phyloP scores from a whole-genome alignment of 92 coral and sea anemone genomes.

The Epizoanthus rinbou region DNA sequence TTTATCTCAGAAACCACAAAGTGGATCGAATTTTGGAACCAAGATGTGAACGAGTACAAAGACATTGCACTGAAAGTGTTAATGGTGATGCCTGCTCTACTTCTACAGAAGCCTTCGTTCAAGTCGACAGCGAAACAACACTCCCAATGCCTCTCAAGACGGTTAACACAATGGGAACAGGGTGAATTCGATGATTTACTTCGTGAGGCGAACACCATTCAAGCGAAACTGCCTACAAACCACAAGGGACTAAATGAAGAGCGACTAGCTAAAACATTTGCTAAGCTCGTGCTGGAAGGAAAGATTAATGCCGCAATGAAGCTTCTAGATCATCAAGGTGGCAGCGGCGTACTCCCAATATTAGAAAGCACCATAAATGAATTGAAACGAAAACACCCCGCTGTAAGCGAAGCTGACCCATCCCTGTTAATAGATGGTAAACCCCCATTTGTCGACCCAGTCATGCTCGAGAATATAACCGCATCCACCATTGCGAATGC shows the following conservation, averaged over 20 bases:
- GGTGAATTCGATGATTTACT: slow-evolving; percentile 47
- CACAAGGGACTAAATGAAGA: slow-evolving; percentile 42
- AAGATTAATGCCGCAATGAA: slow-evolving; percentile 57
- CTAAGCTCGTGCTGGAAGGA: slow-evolving; percentile 48
- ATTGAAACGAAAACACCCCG: slow-evolving; percentile 51
- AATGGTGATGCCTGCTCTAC: slow-evolving; percentile 64
- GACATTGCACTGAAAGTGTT: slow-evolving; percentile 59
- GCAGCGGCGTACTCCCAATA: slow-evolving; percentile 46
- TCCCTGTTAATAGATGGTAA: slow-evolving; percentile 35
- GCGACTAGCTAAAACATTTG: slow-evolving; percentile 37
- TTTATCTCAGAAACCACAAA: slow-evolving; percentile 49
- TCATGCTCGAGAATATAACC: slow-evolving; percentile 29
- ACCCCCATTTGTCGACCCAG: slow-evolving; percentile 43
- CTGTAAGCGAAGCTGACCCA: slow-evolving; percentile 46
- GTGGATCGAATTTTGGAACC: slow-evolving; percentile 52
- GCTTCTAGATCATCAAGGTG: slow-evolving; percentile 16
- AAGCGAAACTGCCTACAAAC: slow-evolving; percentile 45
- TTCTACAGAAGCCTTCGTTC: slow-evolving; percentile 63
- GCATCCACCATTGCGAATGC: slow-evolving; percentile 37
- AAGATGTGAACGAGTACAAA: slow-evolving; percentile 18
- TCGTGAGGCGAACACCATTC: slow-evolving; percentile 44
- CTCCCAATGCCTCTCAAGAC: slow-evolving; percentile 48
- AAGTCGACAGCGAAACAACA: slow-evolving; percentile 61
- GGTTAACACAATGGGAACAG: slow-evolving; percentile 46
- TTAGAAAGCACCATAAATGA: slow-evolving; percentile 49